A percentile compares a stretch with the other conserved stretches of the same genome.
phyloP scores from a whole-genome alignment of 2,888 invertebrate species.

The Acleris sparsana region DNA sequence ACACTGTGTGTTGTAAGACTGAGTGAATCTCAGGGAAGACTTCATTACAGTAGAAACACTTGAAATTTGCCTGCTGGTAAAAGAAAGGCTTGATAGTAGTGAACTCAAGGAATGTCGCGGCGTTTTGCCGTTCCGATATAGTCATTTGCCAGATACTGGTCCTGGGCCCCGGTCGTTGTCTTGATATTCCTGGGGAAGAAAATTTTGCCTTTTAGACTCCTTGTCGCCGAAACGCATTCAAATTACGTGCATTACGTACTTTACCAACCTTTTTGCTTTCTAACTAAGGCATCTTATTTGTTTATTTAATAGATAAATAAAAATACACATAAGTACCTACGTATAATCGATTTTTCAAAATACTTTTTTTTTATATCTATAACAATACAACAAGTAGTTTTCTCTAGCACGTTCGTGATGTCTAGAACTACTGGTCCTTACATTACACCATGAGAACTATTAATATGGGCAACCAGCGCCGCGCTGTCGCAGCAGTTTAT shows the following conservation, averaged over 20 bases:
- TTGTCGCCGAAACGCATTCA: constrained; percentile 8
- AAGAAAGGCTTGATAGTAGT: constrained; percentile 73
- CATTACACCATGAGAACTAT: constrained; percentile 43
- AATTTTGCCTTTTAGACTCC: constrained; percentile 43
- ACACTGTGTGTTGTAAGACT: constrained; percentile 61
- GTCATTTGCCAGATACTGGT: constrained; percentile 80
- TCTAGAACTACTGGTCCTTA: constrained; percentile 26
- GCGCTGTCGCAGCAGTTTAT: constrained; percentile 49
- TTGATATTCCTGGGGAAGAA: constrained; percentile 54
- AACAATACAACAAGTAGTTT: no score
- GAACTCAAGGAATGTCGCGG: constrained; percentile 69
- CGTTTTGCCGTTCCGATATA: constrained; percentile 72
- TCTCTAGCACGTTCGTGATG: no score
- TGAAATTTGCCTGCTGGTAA: constrained; percentile 76
- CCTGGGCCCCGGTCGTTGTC: constrained; percentile 56
- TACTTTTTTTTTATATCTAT: no score
- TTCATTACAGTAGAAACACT: constrained; percentile 75
- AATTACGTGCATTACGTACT: constrained; percentile 26
- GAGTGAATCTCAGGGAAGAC: constrained; percentile 70
- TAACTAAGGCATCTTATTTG: constrained; percentile 11
- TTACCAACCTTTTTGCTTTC: constrained; percentile 22
- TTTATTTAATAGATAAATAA: neutral
- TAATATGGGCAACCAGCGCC: constrained; percentile 50
- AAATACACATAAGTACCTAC: neutral
- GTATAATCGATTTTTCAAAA: no score